phyloP scores from a whole-genome alignment of 2,888 invertebrate genomes.

The Nymphalis urticae region DNA sequence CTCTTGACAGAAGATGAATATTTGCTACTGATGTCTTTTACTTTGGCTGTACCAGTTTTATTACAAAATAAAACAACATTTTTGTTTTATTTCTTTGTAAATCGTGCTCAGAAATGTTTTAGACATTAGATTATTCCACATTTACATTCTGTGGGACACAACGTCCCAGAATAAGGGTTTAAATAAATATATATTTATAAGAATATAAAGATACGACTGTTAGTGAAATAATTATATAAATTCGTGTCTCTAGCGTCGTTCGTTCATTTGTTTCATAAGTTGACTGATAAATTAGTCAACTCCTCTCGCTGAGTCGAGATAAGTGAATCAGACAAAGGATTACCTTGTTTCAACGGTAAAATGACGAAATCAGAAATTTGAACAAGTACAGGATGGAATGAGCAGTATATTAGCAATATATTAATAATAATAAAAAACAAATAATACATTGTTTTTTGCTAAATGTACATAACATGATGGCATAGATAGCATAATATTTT shows the following conservation, averaged over 20 bases:
- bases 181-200: too few species aligned
- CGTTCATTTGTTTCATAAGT: constrained; percentile 43
- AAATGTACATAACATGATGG: too few species aligned
- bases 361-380: constrained; percentile 29
- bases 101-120: constrained; percentile 29
- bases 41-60: constrained; percentile 43
- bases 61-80: constrained; percentile 28
- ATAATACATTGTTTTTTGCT: too few species aligned
- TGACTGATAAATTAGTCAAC: constrained; percentile 59
- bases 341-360: constrained; percentile 49
- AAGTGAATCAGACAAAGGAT: constrained; percentile 59
- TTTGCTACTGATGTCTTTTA: constrained; percentile 50
- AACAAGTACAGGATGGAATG: neutral
- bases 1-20: too few species aligned
- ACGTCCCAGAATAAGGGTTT: too few species aligned
- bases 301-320: constrained; percentile 53
- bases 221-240: constrained; percentile 5
- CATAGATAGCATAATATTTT: too few species aligned
- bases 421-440: neutral
- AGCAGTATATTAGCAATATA: neutral
- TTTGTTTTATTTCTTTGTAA: constrained; percentile 30
- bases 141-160: constrained; percentile 8
- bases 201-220: neutral
- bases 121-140: constrained; percentile 14
- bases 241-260: constrained; percentile 8